Base-by-base conservation (phyloP, 2,888 invertebrate species). In the Megastigmus dorsalis region DNA sequence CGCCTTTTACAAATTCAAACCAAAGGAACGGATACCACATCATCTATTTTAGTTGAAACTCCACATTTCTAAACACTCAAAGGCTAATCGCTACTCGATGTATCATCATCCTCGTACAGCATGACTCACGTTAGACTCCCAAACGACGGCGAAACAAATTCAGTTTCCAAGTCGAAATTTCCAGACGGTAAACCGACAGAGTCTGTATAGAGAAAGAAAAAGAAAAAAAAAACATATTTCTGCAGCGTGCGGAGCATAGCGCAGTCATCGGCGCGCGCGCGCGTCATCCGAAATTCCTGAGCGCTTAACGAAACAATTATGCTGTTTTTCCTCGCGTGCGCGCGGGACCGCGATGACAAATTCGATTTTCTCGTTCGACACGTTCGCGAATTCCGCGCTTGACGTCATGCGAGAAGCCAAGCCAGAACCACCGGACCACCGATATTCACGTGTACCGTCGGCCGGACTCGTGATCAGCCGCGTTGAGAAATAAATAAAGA, bases 321-420 rank as follows among this genome's bases (percentile, higher is more conserved):
- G 41, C 43, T 26, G 28, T 20, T 30, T 15, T 1, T 23, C 9
- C 23, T 20, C 41, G 23, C 28, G 0, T 38, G 15, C 13, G 4
- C 5, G n/a, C 18, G n/a, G n/a, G n/a, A n/a, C 15, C 18, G 13
- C 60, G 26, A 62, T 62, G 65, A 57, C 38, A 72, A 57, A 59
- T 63, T 68, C 55, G 52, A 74, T 74, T 55, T 68, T 59, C 52
- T 63, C 43, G n/a, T n/a, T 6, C 9, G 28, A 55, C 68, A 60
- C 67, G 55, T 62, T 9, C 67, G 41, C 60, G 20, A 62, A 67
- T 67, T 59, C 43, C 69, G 52, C 30, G 60, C 18, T 26, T 66
- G 67, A 63, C 30, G 63, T 74, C 41, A 50, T 30, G 13, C 30
- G 45, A 38, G 57, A 63, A 50, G 55, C 18, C 15, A 50, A 23